Percentiles rank a stretch among this genome's conserved stretches.
Evolutionary conservation across 2,113 vertebrate genomes (phyloP).

Genomic region (Trichomycterus rosablanca): DNA sequence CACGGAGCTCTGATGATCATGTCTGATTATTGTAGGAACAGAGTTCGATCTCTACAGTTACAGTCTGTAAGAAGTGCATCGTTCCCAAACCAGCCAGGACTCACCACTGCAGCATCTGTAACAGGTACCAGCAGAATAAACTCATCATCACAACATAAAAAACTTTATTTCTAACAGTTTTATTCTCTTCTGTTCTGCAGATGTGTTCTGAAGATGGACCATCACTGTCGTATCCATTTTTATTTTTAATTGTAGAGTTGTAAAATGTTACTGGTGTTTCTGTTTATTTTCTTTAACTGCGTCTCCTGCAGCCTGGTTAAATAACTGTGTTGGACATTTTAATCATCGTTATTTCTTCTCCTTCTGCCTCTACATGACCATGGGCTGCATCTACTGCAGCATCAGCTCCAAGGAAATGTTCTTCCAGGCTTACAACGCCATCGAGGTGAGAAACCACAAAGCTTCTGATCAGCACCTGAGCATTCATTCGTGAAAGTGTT

Average conservation of each 20-base stretch:
- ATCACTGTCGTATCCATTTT: conserved; percentile 98
- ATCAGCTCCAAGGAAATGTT: conserved; percentile 85
- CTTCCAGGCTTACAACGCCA: conserved; percentile 80
- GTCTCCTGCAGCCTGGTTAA: conserved; percentile 82
- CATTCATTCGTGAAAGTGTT: too few relatives aligned
- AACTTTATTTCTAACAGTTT: neutral
- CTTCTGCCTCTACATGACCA: conserved; percentile 95
- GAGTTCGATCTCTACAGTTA: conserved; percentile 73
- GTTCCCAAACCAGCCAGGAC: conserved; percentile 88
- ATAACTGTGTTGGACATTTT: conserved; percentile 96
- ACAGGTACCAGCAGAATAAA: conserved; percentile 67
- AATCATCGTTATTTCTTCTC: conserved; percentile 99
- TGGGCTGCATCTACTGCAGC: conserved; percentile 96
- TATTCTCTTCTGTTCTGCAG: conserved; percentile 63
- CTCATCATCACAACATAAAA: neutral
- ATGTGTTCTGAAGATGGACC: conserved; percentile 98
- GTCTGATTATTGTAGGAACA: conserved; percentile 69
- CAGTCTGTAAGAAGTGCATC: conserved; percentile 95
- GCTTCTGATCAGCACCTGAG: too few relatives aligned
- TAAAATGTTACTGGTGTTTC: neutral
- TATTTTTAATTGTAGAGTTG: neutral
- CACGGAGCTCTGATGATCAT: too few relatives aligned
- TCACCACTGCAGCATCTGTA: conserved; percentile 98
- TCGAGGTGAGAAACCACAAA: conserved; percentile 95
- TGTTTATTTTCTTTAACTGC: conserved; percentile 42